Conservation (phyloP, 1,140 invertebrate species). For the Centruroides vittatus region DNA sequence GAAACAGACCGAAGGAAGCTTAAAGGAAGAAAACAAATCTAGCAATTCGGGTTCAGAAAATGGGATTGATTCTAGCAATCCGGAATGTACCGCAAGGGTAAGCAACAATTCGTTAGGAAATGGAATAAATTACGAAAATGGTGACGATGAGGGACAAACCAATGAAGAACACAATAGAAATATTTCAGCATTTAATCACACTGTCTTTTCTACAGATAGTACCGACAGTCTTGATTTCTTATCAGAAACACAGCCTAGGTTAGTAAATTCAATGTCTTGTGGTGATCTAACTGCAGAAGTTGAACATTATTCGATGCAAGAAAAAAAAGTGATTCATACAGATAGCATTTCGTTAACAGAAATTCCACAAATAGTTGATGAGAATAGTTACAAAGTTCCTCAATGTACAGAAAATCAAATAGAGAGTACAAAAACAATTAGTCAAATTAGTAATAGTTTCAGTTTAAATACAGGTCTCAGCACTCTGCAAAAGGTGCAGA, state of each 20-base stretch:
- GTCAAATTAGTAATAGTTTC: conserved; percentile 7
- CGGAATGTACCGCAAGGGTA: background rate
- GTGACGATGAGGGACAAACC: no score
- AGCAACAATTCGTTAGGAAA: no score
- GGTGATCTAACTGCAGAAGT: conserved; percentile 11
- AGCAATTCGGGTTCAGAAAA: no score
- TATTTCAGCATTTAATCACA: conserved; percentile 4
- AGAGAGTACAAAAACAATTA: background rate
- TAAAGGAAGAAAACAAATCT: no score
- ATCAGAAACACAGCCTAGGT: conserved; percentile 13
- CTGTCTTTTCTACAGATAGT: conserved; percentile 15
- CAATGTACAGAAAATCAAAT: background rate
- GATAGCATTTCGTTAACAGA: conserved; percentile 12
- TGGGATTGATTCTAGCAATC: background rate
- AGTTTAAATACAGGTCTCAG: conserved; percentile 14
- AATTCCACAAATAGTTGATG: conserved; percentile 5
- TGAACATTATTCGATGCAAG: conserved; percentile 1
- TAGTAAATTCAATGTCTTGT: conserved; percentile 15
- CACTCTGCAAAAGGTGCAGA: conserved; percentile 6
- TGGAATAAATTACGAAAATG: no score
- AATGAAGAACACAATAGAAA: no score
- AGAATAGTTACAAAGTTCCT: background rate
- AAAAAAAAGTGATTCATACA: conserved; percentile 2
- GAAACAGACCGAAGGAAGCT: no score
- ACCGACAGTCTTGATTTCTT: conserved; percentile 15